Percentiles rank a stretch among this genome's conserved stretches.
Evolutionary conservation across 2,113 vertebrate species (phyloP).

Genomic region (Alexandromys fortis): DNA sequence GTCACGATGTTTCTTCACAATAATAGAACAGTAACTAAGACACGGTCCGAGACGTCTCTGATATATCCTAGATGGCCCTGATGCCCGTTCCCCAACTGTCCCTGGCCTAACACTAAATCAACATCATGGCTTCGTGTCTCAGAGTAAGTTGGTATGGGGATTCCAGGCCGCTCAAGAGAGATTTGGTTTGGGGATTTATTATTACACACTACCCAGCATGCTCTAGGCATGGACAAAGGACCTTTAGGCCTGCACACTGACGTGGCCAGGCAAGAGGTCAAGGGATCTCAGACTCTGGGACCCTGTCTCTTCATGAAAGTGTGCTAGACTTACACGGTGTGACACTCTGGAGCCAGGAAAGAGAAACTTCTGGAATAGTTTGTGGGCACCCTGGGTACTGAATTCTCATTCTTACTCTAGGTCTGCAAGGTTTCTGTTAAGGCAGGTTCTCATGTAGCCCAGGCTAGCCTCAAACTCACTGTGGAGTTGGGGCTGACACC

Average conservation of each 20-base stretch:
- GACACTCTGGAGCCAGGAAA: not conserved
- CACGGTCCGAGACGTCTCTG: not conserved
- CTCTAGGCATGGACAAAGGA: not conserved
- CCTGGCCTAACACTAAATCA: not conserved
- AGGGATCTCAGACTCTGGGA: not conserved
- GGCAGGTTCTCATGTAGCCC: not conserved
- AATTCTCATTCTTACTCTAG: not conserved
- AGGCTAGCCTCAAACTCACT: not conserved
- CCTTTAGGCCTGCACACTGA: not conserved
- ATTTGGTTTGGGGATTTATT: not conserved
- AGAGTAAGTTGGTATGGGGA: not conserved
- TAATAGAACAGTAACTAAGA: not conserved
- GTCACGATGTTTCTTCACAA: no score
- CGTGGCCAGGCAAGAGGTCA: not conserved
- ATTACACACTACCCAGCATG: not conserved
- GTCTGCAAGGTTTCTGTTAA: not conserved
- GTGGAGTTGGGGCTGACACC: not conserved
- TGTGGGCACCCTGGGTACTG: not conserved
- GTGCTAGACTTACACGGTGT: accelerated
- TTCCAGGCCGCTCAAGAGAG: not conserved
- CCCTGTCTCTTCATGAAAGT: not conserved
- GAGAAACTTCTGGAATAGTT: not conserved
- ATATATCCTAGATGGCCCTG: not conserved
- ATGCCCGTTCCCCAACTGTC: no score
- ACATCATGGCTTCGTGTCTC: not conserved